A percentile compares a stretch with the other conserved stretches of the same genome.
Conservation (phyloP, 1,140 invertebrate species). For the Drosophila pectinifera region DNA sequence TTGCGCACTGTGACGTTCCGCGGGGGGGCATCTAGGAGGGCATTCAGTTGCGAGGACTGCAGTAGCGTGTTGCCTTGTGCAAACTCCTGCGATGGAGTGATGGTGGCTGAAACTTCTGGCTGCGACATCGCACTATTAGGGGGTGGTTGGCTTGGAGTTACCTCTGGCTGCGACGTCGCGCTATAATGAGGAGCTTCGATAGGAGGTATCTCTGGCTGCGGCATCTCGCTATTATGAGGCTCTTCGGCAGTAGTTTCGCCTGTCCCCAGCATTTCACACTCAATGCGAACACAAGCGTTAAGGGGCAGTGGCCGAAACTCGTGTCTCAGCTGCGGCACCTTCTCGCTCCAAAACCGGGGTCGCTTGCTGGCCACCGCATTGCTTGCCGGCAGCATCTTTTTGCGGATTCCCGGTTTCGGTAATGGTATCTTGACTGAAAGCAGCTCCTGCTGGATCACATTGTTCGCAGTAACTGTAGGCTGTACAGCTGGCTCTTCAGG, state of each 20-base stretch:
- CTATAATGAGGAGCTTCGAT: neutral
- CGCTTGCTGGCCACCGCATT: constrained; percentile 17
- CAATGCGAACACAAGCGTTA: constrained; percentile 11
- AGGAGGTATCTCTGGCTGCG: neutral
- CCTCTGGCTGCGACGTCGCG: neutral
- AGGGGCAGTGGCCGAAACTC: constrained; percentile 57
- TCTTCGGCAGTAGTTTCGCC: too few relatives aligned
- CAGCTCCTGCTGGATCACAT: neutral
- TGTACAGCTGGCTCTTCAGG: neutral
- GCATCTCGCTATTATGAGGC: neutral
- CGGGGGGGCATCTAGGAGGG: constrained; percentile 28
- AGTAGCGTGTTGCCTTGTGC: constrained; percentile 49
- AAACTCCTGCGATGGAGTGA: constrained; percentile 57
- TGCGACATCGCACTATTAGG: neutral
- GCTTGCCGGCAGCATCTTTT: neutral
- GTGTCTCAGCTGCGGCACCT: constrained; percentile 60
- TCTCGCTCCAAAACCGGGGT: constrained; percentile 26
- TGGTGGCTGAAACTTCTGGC: neutral
- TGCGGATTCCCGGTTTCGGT: neutral
- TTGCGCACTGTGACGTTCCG: constrained; percentile 16
- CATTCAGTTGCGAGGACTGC: constrained; percentile 45
- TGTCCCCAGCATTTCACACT: neutral
- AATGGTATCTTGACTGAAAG: neutral
- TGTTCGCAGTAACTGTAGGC: neutral
- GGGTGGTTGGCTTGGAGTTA: too few relatives aligned